Percentiles rank a stretch among this genome's conserved stretches.
These are phyloP conservation scores for Actinernus sp. DNA, from an alignment of 92 coral and sea anemone genomes.

Conservation along the genomic window DNA sequence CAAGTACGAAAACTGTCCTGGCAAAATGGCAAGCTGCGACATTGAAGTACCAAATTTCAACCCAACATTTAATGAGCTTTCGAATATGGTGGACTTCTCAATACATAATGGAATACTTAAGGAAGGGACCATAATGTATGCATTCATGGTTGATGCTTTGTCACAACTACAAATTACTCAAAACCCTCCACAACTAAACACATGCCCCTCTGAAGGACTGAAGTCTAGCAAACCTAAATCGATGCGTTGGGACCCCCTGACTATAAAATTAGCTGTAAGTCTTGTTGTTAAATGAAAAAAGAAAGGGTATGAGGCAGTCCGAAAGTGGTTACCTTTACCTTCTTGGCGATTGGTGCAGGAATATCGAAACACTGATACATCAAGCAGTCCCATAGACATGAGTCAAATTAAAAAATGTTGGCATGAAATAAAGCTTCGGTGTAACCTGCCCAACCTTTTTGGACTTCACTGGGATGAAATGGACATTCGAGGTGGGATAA, in stretches of 20 bases:
- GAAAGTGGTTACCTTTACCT: constrained; percentile 48
- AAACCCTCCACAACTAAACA: not conserved
- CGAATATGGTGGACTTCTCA: not conserved
- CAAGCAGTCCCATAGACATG: constrained; percentile 6
- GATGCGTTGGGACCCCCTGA: not conserved
- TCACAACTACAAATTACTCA: too few relatives aligned
- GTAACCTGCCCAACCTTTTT: not conserved
- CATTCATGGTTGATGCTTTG: not conserved
- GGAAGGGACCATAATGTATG: not conserved
- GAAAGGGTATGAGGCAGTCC: constrained; percentile 36
- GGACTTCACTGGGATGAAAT: constrained; percentile 53
- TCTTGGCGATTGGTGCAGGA: constrained; percentile 41
- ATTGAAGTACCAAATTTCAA: not conserved
- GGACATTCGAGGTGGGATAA: constrained; percentile 29
- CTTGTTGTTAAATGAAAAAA: constrained; percentile 37
- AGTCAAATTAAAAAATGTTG: constrained; percentile 9
- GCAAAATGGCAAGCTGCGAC: not conserved
- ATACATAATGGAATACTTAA: not conserved
- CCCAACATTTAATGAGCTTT: not conserved
- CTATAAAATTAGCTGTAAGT: not conserved
- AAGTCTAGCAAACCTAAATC: not conserved
- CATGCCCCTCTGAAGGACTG: too few relatives aligned
- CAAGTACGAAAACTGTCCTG: not conserved
- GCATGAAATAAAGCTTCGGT: constrained; percentile 1
- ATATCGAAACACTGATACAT: constrained; percentile 15